These are phyloP conservation scores for Sinohyriopsis cumingii DNA, from an alignment of 2,888 invertebrate species.

Conservation along the genomic window DNA sequence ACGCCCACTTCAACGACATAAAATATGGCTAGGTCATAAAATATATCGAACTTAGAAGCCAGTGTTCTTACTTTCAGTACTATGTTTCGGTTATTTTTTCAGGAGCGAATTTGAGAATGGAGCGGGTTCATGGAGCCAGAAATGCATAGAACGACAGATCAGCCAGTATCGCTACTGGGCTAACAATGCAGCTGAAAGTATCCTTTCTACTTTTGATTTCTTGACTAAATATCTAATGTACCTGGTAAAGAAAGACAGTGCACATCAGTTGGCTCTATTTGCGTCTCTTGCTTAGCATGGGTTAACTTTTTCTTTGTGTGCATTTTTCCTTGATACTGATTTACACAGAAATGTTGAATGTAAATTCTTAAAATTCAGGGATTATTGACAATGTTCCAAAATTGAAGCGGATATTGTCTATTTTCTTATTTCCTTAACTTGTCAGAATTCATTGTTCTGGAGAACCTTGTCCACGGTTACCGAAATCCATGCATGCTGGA, in stretches of 20 bases:
- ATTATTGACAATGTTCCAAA: too few species aligned
- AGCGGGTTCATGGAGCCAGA: conserved; percentile 30
- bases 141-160: conserved; percentile 43
- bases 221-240: too few species aligned
- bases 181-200: conserved; percentile 39
- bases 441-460: conserved; percentile 74
- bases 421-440: conserved; percentile 17
- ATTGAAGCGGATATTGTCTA: too few species aligned
- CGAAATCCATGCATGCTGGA: conserved; percentile 74
- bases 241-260: too few species aligned
- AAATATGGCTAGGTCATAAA: too few species aligned
- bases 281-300: too few species aligned
- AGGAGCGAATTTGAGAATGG: conserved; percentile 5
- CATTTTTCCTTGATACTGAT: background rate
- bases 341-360: background rate
- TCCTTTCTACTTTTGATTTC: conserved; percentile 22
- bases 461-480: conserved; percentile 75
- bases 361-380: background rate
- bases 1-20: too few species aligned
- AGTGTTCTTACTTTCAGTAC: too few species aligned
- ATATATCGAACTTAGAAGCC: too few species aligned
- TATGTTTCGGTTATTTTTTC: background rate
- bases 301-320: background rate
- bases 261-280: too few species aligned
- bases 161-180: conserved; percentile 40